Evolutionary conservation across 30 jellyfish, hydroid and myxozoan species (phyloP), one percentile per base, ranked within the genome.

Genomic region (Rhopilema esculentum): DNA sequence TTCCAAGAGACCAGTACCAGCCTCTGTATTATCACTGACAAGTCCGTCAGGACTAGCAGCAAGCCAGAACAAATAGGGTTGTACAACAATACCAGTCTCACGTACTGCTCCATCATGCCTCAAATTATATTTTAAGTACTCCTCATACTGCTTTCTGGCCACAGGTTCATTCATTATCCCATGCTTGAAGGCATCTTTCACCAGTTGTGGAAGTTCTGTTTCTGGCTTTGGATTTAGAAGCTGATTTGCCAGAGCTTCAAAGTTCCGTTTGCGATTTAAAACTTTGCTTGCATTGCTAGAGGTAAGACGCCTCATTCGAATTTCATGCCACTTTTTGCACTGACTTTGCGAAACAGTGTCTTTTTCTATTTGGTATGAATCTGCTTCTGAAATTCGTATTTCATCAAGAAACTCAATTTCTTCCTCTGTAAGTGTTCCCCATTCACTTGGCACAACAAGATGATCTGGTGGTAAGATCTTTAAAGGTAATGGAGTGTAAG

Each of bases 261-360:
- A 84, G 80, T 84, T 73, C 65, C 65, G 75, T 40, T 73, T 72
- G 27, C 93, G 79, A 53, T 32, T 84, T 49, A 23, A 28, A 23
- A 84, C 63, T 73, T 84, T 84, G 64, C 52, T 7, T 23, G 95
- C 93, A 86, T 77, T 77, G 75, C 52, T 74, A 24, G 92, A 86
- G 25, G 92, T 86, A 49, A 76, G 23, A 31, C 80, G 57, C 27
- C 48, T 27, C 66, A 57, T 69, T 51, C 90, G 63, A 32, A 7
- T 48, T 16, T 40, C 66, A 16, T 52, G 63, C 93, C 93, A 84
- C 28, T 52, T 2, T 61, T 0, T 27, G 25, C 74, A 30, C 66
- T 84, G 20, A 7, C 53, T 77, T 62, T 84, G 90, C 79, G n/a
- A 33, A n/a, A 21, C 28, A 69, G 90, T 84, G 8, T 72, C 66